Conservation (phyloP, 1,140 invertebrate species). For the Phthorimaea operculella region DNA sequence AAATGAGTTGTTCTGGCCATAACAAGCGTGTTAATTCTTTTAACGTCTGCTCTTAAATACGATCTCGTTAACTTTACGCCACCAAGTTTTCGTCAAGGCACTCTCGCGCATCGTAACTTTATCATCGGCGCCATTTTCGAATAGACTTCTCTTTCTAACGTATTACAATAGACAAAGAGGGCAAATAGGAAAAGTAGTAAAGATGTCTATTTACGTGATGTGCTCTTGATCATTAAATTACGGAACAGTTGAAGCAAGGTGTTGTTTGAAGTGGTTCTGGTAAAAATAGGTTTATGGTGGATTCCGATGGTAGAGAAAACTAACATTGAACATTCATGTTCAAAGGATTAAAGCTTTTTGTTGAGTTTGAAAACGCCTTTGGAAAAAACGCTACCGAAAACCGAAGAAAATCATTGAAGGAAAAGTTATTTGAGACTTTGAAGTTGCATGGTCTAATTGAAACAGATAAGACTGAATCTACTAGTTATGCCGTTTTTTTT, state of each 20-base stretch:
- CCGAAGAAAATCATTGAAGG: no score
- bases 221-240: not conserved
- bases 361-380: not conserved
- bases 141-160: slow-evolving; percentile 10
- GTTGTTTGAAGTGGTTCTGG: not conserved
- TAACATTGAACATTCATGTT: not conserved
- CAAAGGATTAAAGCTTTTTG: not conserved
- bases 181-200: not conserved
- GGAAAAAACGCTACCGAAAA: not conserved
- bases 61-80: slow-evolving; percentile 4
- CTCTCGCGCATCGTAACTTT: slow-evolving; percentile 9
- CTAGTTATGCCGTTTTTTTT: no score
- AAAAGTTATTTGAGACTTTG: no score
- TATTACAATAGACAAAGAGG: not conserved
- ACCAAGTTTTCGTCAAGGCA: not conserved
- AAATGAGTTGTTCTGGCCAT: slow-evolving; percentile 14
- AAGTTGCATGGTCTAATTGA: no score
- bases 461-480: no score
- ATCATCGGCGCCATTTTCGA: slow-evolving; percentile 8
- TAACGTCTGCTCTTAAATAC: slow-evolving; percentile 14
- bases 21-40: slow-evolving; percentile 13
- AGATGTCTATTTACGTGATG: not conserved
- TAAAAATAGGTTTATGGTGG: not conserved
- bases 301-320: not conserved
- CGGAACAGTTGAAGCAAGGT: not conserved